Conservation (phyloP, 2,888 invertebrate genomes). For the Phasia obesa region DNA sequence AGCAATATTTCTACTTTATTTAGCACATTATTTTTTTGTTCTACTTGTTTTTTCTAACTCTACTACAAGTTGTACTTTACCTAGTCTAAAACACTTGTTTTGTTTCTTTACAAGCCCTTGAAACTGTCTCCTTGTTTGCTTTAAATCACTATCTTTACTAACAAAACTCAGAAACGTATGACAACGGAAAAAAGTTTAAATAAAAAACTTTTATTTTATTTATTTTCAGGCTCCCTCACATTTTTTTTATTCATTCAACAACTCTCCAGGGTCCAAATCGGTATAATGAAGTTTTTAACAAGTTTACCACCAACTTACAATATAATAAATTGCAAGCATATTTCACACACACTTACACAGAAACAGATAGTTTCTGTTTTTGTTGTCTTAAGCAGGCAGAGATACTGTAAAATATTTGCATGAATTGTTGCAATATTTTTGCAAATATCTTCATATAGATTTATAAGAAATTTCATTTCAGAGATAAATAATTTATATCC, state of each 20-base stretch:
- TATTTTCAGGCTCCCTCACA: too few relatives aligned
- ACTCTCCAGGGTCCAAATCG: slow-evolving; percentile 61
- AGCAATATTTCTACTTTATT: neutral
- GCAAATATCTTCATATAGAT: slow-evolving; percentile 26
- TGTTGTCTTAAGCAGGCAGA: neutral
- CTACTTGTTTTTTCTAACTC: neutral
- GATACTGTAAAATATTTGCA: neutral
- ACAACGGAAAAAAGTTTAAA: slow-evolving; percentile 41
- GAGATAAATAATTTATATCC: too few relatives aligned
- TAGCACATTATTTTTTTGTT: neutral
- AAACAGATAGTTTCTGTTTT: neutral
- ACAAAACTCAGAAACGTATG: neutral
- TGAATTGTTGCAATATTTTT: slow-evolving; percentile 30
- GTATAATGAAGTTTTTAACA: slow-evolving; percentile 66
- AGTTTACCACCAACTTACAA: slow-evolving; percentile 63
- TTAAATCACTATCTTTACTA: neutral
- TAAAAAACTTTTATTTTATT: slow-evolving; percentile 28
- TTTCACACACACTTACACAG: neutral
- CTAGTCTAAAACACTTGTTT: slow-evolving; percentile 12
- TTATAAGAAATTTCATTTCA: neutral
- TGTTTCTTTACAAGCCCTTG: neutral
- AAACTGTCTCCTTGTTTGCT: slow-evolving; percentile 5
- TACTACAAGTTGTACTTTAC: neutral
- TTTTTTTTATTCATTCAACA: slow-evolving; percentile 25
- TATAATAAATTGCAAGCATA: slow-evolving; percentile 57